phyloP scores from a whole-genome alignment of 2,888 invertebrate species.

The Mimumesa dahlbomi region DNA sequence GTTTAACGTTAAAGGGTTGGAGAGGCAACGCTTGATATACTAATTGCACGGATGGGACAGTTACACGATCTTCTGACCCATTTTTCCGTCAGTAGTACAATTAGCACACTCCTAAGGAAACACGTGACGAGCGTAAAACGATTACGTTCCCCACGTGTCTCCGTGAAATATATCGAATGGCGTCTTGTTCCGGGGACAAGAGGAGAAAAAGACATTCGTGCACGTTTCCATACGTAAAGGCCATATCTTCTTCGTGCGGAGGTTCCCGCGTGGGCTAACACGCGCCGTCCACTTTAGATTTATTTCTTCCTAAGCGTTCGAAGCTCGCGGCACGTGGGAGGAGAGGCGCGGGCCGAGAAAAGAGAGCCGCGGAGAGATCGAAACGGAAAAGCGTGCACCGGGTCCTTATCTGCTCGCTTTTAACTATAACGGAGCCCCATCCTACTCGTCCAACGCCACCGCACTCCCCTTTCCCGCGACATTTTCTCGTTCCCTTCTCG shows the following conservation, averaged over 20 bases:
- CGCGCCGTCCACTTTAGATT: slow-evolving; percentile 64
- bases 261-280: slow-evolving; percentile 41
- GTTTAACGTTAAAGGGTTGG: too few relatives aligned
- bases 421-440: slow-evolving; percentile 10
- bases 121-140: background rate
- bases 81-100: too few relatives aligned
- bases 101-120: too few relatives aligned
- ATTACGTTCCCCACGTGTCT: slow-evolving; percentile 13
- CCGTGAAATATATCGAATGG: slow-evolving; percentile 2
- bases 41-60: too few relatives aligned
- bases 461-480: background rate
- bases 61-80: too few relatives aligned
- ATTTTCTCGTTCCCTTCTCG: slow-evolving; percentile 1
- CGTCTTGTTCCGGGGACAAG: background rate
- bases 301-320: slow-evolving; percentile 71
- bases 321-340: slow-evolving; percentile 34
- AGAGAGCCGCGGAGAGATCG: slow-evolving; percentile 43
- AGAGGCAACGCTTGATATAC: too few relatives aligned
- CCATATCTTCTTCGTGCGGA: slow-evolving; percentile 1
- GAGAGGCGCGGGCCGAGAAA: slow-evolving; percentile 21
- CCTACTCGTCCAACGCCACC: background rate
- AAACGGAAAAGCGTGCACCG: slow-evolving; percentile 50
- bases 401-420: slow-evolving; percentile 11
- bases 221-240: too few relatives aligned
- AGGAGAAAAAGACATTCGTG: background rate